Percentiles rank a stretch among this genome's conserved stretches.
Conservation (phyloP, 1,140 invertebrate genomes). For the Diplogasteroides magnus region DNA sequence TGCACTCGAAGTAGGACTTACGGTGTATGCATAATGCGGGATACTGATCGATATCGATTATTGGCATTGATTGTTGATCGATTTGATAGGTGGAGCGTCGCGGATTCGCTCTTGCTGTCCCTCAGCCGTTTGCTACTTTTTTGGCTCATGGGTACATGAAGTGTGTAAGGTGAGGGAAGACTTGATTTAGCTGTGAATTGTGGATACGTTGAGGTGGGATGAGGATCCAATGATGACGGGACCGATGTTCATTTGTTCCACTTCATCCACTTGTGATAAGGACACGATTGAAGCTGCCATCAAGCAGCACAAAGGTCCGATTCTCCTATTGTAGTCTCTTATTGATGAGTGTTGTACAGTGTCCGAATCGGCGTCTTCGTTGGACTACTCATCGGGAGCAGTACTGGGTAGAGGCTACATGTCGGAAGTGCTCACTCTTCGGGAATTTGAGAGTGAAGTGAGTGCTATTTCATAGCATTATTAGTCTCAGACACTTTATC, state of each 20-base stretch:
- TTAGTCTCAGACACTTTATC: no score
- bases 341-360: no score
- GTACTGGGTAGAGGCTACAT: neutral
- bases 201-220: neutral
- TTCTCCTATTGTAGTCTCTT: no score
- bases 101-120: neutral
- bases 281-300: neutral
- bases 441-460: neutral
- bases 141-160: neutral
- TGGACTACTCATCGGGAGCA: neutral
- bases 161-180: neutral
- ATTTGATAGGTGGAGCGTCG: constrained; percentile 1
- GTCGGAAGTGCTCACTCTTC: neutral
- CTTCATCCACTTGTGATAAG: no score
- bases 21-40: neutral
- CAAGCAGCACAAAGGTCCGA: no score
- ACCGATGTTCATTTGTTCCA: neutral
- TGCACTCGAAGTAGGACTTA: neutral
- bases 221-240: neutral
- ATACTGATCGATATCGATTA: neutral
- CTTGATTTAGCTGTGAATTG: no score
- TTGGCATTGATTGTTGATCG: no score
- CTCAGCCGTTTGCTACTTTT: neutral
- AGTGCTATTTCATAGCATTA: neutral
- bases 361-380: neutral